A percentile compares a stretch with the other conserved stretches of the same genome.
phyloP scores from a whole-genome alignment of 2,113 vertebrate species.

The Saimiri boliviensis region DNA sequence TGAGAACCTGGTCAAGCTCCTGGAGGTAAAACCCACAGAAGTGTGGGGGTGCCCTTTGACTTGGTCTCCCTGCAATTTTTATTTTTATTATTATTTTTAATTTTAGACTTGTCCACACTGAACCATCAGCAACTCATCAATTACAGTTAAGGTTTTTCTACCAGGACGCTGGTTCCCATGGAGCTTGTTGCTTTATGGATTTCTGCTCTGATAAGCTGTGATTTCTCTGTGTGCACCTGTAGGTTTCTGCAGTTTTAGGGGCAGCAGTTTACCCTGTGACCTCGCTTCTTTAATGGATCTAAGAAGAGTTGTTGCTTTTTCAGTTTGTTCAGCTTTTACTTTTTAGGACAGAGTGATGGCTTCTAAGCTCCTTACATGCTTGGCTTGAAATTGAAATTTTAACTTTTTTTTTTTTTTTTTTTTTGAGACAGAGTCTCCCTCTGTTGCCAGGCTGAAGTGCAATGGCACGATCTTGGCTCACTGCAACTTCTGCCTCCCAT shows the following conservation, averaged over 20 bases:
- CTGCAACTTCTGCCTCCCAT: no score
- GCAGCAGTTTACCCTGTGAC: neutral
- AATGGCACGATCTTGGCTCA: no score
- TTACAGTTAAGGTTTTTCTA: neutral
- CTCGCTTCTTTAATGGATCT: neutral
- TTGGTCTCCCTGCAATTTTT: neutral
- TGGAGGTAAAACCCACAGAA: neutral
- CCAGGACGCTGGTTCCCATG: fast-evolving
- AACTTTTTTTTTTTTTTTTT: neutral
- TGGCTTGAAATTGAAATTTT: neutral
- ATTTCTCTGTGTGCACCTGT: neutral
- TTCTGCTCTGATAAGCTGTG: neutral
- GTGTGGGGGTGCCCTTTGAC: neutral
- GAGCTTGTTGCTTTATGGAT: neutral
- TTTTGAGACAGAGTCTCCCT: no score
- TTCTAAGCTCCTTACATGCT: neutral
- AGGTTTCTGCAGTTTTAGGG: neutral
- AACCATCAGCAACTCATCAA: neutral
- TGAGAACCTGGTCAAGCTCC: neutral
- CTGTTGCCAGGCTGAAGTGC: no score
- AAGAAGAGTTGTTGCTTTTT: neutral
- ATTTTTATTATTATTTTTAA: neutral
- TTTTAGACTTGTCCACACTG: neutral
- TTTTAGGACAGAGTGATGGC: neutral
- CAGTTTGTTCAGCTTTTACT: neutral